These are phyloP conservation scores for Galerucella calmariensis DNA, from an alignment of 2,888 invertebrate genomes.

Conservation along the genomic window DNA sequence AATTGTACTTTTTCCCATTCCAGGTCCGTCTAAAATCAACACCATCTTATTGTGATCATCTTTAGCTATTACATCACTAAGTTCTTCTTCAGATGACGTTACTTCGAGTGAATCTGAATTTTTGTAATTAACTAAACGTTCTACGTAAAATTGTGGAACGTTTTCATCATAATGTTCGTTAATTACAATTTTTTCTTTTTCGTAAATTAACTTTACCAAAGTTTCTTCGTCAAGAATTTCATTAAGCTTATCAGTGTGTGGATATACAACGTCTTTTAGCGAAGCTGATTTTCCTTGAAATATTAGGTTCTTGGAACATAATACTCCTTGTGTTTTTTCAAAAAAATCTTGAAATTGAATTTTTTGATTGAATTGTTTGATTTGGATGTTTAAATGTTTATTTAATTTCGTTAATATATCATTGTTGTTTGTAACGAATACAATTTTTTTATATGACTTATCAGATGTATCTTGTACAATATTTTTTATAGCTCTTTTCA, in stretches of 20 bases:
- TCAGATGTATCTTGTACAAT: neutral
- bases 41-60: neutral
- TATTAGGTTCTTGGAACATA: neutral
- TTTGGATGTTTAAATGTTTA: neutral
- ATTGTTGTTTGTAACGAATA: neutral
- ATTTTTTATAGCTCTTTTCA: neutral
- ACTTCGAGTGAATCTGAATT: neutral
- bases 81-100: neutral
- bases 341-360: slow-evolving; percentile 1
- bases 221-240: neutral
- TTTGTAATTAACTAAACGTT: neutral
- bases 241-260: neutral
- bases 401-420: neutral
- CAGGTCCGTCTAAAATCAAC: slow-evolving; percentile 21
- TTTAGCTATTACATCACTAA: neutral
- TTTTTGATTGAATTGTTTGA: neutral
- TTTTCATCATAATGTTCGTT: neutral
- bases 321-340: neutral
- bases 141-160: neutral
- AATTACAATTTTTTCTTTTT: neutral
- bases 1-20: slow-evolving; percentile 24
- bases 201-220: neutral
- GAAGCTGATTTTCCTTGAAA: neutral
- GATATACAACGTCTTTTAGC: neutral
- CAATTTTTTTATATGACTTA: neutral